Evolutionary conservation across 30 jellyfish, hydroid and myxozoan species (phyloP).

Genomic region (Clytia hemisphaerica): DNA sequence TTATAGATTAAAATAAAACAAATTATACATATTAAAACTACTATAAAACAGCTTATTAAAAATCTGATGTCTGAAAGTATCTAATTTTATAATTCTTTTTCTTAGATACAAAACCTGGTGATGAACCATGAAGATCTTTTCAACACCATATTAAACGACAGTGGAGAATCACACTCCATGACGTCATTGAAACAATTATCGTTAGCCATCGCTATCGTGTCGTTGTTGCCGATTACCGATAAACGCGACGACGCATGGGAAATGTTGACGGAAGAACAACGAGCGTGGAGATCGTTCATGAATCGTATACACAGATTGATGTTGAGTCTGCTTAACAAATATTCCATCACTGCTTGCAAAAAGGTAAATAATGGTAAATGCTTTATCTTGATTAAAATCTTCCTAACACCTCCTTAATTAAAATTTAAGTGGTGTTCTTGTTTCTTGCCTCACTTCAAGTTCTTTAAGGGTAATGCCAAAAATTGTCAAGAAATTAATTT

Average conservation of each 20-base stretch:
- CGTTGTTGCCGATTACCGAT: constrained; percentile 43
- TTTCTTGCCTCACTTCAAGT: no score
- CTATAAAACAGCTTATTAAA: no score
- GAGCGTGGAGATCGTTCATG: constrained; percentile 37
- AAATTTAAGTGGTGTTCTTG: no score
- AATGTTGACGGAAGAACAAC: constrained; percentile 43
- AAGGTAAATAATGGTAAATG: background rate
- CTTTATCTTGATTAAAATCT: no score
- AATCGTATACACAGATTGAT: constrained; percentile 46
- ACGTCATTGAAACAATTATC: constrained; percentile 52
- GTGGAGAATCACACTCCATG: constrained; percentile 12
- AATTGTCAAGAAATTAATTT: no score
- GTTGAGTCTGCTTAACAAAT: constrained; percentile 40
- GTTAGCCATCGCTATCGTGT: constrained; percentile 48
- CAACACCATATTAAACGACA: constrained; percentile 49
- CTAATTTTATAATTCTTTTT: background rate
- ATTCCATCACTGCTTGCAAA: constrained; percentile 25
- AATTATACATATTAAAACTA: no score
- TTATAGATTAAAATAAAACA: no score
- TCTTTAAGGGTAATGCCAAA: no score
- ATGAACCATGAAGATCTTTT: constrained; percentile 67
- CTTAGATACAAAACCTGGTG: constrained; percentile 55
- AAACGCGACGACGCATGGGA: constrained; percentile 27
- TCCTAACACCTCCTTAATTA: no score
- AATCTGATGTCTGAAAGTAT: no score